These are phyloP conservation scores for Catostylus mosaicus DNA, from an alignment of 30 jellyfish, hydroid and myxozoan genomes.

Conservation along the genomic window DNA sequence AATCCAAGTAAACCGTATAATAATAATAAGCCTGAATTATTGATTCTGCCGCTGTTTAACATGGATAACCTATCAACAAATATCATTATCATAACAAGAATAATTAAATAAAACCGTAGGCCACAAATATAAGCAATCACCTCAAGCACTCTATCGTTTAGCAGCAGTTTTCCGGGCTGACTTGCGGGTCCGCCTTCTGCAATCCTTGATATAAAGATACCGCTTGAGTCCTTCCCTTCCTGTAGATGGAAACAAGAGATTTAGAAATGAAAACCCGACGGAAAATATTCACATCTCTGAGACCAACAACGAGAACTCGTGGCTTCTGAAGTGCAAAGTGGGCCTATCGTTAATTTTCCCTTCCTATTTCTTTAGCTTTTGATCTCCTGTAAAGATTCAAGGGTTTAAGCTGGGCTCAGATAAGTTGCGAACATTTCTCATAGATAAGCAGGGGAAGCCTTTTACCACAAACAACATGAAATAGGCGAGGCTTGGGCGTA, in stretches of 20 bases:
- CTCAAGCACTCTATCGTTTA: conserved; percentile 95
- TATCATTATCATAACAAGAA: neutral
- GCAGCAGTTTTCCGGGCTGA: conserved; percentile 77
- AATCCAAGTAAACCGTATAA: neutral
- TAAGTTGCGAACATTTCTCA: too few relatives aligned
- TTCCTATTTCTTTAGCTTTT: too few relatives aligned
- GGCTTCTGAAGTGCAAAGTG: too few relatives aligned
- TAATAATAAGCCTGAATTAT: neutral
- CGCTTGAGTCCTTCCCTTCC: conserved; percentile 83
- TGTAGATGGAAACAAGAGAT: conserved; percentile 23
- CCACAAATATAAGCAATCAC: conserved; percentile 36
- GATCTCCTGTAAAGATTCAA: too few relatives aligned
- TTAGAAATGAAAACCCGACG: neutral
- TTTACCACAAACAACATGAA: too few relatives aligned
- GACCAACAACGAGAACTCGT: too few relatives aligned
- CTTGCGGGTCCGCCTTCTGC: conserved; percentile 91
- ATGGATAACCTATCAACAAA: neutral
- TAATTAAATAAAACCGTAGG: neutral
- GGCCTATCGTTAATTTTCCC: too few relatives aligned
- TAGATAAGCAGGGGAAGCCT: too few relatives aligned
- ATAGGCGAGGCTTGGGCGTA: too few relatives aligned
- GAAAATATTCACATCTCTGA: neutral
- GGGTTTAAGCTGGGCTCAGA: too few relatives aligned
- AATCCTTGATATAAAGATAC: conserved; percentile 85
- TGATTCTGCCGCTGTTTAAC: conserved; percentile 8